phyloP scores from a whole-genome alignment of 2,113 vertebrate genomes.

The Spea bombifrons region DNA sequence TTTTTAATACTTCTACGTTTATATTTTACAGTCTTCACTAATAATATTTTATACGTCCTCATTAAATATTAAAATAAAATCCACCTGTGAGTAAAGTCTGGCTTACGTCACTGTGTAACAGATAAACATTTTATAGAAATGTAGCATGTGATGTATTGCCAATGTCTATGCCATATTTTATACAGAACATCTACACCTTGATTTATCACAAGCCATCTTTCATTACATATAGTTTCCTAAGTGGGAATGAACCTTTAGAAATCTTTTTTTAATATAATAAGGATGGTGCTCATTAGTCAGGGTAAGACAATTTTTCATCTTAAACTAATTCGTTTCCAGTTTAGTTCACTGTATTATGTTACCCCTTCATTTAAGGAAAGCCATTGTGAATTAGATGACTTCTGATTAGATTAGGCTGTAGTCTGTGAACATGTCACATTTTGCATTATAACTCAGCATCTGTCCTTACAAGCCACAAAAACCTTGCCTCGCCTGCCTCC shows the following conservation, averaged over 20 bases:
- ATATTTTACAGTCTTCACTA: too few relatives aligned
- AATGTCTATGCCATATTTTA: background rate
- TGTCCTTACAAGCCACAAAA: conserved; percentile 33
- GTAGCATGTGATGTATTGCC: background rate
- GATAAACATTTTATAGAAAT: background rate
- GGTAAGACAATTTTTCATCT: conserved; percentile 24
- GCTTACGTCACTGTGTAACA: background rate
- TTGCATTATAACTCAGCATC: conserved; percentile 37
- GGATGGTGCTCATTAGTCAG: conserved; percentile 16
- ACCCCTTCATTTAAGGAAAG: conserved; percentile 31
- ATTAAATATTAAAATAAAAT: background rate
- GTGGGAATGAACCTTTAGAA: conserved; percentile 1
- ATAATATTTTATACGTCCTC: too few relatives aligned
- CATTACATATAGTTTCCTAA: conserved; percentile 19
- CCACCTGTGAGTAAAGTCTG: background rate
- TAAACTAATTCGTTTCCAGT: conserved; percentile 38
- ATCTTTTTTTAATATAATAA: conserved; percentile 25
- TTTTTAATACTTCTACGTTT: too few relatives aligned
- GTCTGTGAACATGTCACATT: conserved; percentile 27
- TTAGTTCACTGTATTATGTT: conserved; percentile 33
- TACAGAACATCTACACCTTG: background rate
- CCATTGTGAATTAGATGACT: conserved; percentile 41
- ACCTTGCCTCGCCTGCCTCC: conserved; percentile 17
- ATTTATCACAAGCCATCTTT: background rate
- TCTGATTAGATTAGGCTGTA: conserved; percentile 42